Conservation (phyloP, 2,888 invertebrate genomes). For the Nephrocerus scutellatus region DNA sequence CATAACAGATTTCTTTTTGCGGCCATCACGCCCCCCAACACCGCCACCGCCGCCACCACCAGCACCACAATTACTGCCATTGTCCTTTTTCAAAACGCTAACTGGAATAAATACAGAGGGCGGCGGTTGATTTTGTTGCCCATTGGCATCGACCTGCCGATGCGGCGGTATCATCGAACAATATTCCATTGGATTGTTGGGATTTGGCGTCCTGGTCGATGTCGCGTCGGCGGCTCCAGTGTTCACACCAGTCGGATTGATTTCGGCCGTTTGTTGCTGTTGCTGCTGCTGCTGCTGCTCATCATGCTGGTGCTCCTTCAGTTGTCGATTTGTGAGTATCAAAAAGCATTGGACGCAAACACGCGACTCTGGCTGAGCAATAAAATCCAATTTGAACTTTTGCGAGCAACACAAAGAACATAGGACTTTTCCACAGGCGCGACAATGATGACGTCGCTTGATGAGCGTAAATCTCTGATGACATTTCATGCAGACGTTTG, state of each 20-base stretch:
- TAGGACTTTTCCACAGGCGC: conserved; percentile 77
- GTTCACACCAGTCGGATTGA: conserved; percentile 1
- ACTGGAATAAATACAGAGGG: conserved; percentile 79
- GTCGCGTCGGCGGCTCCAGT: conserved; percentile 21
- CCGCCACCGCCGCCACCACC: no score
- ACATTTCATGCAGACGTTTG: conserved; percentile 76
- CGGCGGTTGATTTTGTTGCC: conserved; percentile 48
- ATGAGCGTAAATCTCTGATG: conserved; percentile 72
- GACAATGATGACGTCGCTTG: conserved; percentile 78
- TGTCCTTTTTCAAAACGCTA: conserved; percentile 63
- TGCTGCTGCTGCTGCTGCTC: conserved; percentile 10
- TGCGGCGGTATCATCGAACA: conserved; percentile 75
- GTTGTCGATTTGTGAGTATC: conserved; percentile 50
- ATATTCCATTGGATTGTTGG: conserved; percentile 82
- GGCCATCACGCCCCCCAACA: conserved; percentile 44
- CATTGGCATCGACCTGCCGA: conserved; percentile 56
- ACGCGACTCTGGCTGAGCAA: conserved; percentile 63
- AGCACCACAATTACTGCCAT: no score
- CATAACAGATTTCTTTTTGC: conserved; percentile 70
- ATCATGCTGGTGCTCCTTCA: background rate
- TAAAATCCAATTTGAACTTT: conserved; percentile 63
- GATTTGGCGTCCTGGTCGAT: conserved; percentile 58
- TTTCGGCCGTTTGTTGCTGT: conserved; percentile 9
- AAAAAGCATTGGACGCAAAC: conserved; percentile 69
- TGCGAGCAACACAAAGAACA: conserved; percentile 72